Evolutionary conservation across 2,797 vertebrate genomes (phyloP).

Genomic region (Xiphorhynchus erythropygius): DNA sequence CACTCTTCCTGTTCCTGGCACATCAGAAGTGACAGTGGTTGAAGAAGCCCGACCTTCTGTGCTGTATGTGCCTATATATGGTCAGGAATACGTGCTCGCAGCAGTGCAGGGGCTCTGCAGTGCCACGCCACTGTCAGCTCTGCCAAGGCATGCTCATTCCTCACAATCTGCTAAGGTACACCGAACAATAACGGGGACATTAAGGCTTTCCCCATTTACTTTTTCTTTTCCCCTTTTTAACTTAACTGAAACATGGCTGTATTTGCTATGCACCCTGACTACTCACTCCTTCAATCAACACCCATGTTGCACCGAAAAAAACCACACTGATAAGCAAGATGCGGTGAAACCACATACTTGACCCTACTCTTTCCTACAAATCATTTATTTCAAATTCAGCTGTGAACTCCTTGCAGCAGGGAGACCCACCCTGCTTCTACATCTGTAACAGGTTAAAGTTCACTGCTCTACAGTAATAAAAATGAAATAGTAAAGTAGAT

Average conservation of each 20-base stretch:
- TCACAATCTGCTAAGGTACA: background rate
- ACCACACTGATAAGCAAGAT: background rate
- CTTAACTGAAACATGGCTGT: background rate
- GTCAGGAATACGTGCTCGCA: constrained; percentile 70
- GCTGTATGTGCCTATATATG: constrained; percentile 80
- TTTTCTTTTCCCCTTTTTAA: background rate
- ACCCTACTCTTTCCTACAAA: background rate
- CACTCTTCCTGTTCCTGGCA: constrained; percentile 78
- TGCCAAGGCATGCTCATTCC: background rate
- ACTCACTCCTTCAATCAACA: background rate
- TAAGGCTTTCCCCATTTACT: background rate
- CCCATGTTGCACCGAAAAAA: background rate
- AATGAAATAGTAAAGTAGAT: background rate
- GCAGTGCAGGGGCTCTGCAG: background rate
- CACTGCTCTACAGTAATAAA: background rate
- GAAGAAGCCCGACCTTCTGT: constrained; percentile 15
- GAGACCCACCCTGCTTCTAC: background rate
- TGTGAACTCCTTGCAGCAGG: background rate
- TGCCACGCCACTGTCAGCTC: background rate
- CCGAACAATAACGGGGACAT: fast-evolving
- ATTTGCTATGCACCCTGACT: background rate
- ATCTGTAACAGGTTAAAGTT: background rate
- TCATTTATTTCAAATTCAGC: background rate
- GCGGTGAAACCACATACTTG: background rate
- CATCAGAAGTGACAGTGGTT: constrained; percentile 40